Evolutionary conservation across 1,140 invertebrate species (phyloP).

Genomic region (Procambarus virginalis): DNA sequence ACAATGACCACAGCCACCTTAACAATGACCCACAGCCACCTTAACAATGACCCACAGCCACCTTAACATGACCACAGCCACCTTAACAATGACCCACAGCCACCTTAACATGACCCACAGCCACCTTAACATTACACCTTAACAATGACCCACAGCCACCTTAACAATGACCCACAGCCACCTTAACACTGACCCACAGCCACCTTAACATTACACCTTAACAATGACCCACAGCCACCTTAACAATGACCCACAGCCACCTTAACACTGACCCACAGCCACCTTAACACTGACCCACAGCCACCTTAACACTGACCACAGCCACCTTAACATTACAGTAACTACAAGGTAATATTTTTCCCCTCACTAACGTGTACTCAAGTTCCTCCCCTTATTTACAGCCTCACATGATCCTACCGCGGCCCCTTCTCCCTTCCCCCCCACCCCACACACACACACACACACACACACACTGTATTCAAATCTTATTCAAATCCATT

Average conservation of each 20-base stretch:
- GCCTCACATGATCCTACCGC: background rate
- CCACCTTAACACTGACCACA: no score
- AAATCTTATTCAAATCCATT: conserved; percentile 59
- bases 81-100: background rate
- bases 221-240: no score
- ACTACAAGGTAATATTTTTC: no score
- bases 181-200: no score
- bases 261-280: no score
- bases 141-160: no score
- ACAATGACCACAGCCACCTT: background rate
- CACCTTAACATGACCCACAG: no score
- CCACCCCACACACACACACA: background rate
- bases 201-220: background rate
- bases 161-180: no score
- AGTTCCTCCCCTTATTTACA: background rate
- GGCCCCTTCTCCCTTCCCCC: background rate
- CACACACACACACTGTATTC: conserved; percentile 28
- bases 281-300: no score
- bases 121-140: background rate
- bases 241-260: no score
- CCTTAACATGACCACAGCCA: conserved; percentile 12
- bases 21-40: no score
- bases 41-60: background rate
- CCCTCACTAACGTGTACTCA: background rate
- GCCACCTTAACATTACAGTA: no score